Evolutionary conservation across 2,797 vertebrate species (phyloP).

Genomic region (Gymnothorax reevesii): DNA sequence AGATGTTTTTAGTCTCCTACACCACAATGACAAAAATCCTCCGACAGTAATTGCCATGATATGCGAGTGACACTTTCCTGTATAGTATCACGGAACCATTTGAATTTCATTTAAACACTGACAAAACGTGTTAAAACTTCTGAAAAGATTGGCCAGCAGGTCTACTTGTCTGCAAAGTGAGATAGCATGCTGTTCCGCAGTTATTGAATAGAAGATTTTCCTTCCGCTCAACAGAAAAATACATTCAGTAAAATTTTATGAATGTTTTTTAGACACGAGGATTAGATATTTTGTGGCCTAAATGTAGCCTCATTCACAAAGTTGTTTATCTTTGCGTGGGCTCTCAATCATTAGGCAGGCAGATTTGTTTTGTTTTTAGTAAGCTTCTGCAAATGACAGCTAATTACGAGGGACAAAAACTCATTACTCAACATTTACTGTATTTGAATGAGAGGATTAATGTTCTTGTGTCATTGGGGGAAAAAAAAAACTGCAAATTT

Average conservation of each 20-base stretch:
- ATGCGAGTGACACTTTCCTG: background rate
- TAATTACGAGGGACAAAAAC: conserved; percentile 42
- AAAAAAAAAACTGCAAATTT: conserved; percentile 32
- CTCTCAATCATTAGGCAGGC: conserved; percentile 47
- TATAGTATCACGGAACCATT: background rate
- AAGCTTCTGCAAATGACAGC: conserved; percentile 43
- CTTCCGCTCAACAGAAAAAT: conserved; percentile 34
- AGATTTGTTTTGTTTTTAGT: conserved; percentile 46
- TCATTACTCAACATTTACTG: conserved; percentile 45
- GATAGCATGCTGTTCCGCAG: conserved; percentile 19
- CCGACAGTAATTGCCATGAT: background rate
- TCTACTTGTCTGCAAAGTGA: conserved; percentile 29
- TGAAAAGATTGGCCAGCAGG: conserved; percentile 10
- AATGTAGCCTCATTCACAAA: conserved; percentile 45
- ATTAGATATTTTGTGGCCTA: conserved; percentile 40
- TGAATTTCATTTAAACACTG: conserved; percentile 11
- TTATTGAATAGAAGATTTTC: conserved; percentile 24
- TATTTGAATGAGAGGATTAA: conserved; percentile 44
- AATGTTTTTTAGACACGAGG: conserved; percentile 40
- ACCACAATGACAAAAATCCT: background rate
- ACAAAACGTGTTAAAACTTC: conserved; percentile 11
- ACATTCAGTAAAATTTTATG: conserved; percentile 40
- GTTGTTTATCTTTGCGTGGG: conserved; percentile 45
- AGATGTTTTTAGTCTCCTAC: background rate
- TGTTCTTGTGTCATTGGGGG: conserved; percentile 25